These are phyloP conservation scores for Polyploca ridens DNA, from an alignment of 2,888 invertebrate genomes.

Conservation along the genomic window DNA sequence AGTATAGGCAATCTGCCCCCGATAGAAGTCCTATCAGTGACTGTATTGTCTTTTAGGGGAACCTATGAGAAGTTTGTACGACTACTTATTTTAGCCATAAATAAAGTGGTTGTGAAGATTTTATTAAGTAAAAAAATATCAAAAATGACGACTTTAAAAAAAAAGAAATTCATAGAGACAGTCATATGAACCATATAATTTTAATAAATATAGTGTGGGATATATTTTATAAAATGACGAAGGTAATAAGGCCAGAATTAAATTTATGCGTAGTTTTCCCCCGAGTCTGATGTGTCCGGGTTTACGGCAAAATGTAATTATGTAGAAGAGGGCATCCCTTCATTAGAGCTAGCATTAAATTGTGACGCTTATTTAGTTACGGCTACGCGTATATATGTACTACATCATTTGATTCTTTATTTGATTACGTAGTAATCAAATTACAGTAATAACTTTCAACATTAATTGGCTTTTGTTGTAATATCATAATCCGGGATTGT, in stretches of 20 bases:
- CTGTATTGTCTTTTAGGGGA: too few species aligned
- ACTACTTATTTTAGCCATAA: too few species aligned
- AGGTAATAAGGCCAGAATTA: constrained; percentile 42
- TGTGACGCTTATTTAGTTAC: constrained; percentile 52
- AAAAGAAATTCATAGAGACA: too few species aligned
- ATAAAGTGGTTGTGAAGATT: too few species aligned
- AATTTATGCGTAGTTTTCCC: constrained; percentile 55
- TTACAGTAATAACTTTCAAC: constrained; percentile 23
- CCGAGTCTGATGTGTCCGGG: constrained; percentile 40
- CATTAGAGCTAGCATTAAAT: constrained; percentile 57
- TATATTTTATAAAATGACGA: constrained; percentile 6
- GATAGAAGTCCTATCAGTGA: too few species aligned
- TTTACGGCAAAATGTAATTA: constrained; percentile 50
- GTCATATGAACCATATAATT: background rate
- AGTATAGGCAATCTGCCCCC: too few species aligned
- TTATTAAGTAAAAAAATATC: too few species aligned
- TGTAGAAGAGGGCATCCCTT: constrained; percentile 52
- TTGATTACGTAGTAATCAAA: constrained; percentile 23
- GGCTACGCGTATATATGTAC: constrained; percentile 26
- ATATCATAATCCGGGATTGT: background rate
- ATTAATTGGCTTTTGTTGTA: background rate
- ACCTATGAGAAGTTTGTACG: too few species aligned
- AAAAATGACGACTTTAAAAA: too few species aligned
- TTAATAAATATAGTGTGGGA: background rate
- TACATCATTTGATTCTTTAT: constrained; percentile 26